These are phyloP conservation scores for Lophius americanus DNA, from an alignment of 2,797 vertebrate species.

Conservation along the genomic window DNA sequence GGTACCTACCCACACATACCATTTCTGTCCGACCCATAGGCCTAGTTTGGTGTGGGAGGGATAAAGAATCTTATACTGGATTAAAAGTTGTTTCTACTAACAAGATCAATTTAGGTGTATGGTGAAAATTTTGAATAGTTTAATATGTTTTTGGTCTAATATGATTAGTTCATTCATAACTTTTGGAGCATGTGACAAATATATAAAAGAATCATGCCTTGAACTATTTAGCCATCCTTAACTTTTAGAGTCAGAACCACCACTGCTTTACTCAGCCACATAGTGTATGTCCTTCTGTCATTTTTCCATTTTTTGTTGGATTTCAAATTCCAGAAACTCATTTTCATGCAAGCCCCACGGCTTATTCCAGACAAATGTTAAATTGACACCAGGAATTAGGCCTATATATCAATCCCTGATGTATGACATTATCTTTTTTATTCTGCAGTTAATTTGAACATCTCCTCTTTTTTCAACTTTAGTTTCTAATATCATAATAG, in stretches of 20 bases:
- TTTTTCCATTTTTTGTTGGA: constrained; percentile 37
- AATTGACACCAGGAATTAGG: constrained; percentile 14
- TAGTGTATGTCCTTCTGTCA: constrained; percentile 9
- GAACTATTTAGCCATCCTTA: constrained; percentile 38
- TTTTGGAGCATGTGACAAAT: constrained; percentile 26
- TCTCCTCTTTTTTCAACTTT: no score
- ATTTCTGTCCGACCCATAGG: no score
- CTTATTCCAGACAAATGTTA: constrained; percentile 26
- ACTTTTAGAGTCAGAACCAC: constrained; percentile 21
- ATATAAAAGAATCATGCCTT: constrained; percentile 22
- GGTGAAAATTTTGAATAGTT: no score
- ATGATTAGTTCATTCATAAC: neutral
- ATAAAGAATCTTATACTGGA: neutral
- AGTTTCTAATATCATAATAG: no score
- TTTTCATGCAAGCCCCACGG: constrained; percentile 18
- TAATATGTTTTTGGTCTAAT: no score
- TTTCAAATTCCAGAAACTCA: constrained; percentile 15
- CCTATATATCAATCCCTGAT: no score
- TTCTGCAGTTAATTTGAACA: no score
- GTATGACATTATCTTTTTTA: no score
- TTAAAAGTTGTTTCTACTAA: neutral
- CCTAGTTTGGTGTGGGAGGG: neutral
- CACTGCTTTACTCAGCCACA: constrained; percentile 3
- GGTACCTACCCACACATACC: no score
- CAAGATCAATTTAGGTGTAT: neutral